Evolutionary conservation across 64 coral and sea anemone species (phyloP).

Genomic region (Actinia equina): DNA sequence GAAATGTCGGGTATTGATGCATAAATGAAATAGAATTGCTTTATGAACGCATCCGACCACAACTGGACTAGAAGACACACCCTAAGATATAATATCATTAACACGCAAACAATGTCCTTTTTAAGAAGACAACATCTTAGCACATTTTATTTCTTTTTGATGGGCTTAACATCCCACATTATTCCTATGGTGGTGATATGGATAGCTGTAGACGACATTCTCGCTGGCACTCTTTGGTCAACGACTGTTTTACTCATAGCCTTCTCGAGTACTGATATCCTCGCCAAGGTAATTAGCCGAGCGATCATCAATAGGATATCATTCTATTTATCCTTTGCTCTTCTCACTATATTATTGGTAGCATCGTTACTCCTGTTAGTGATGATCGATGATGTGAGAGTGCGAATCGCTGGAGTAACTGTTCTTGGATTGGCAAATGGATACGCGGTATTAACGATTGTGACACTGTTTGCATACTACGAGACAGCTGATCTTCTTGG

Average conservation of each 20-base stretch:
- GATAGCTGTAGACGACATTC: not conserved
- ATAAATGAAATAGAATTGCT: too few species aligned
- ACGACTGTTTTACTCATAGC: too few species aligned
- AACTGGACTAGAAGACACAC: too few species aligned
- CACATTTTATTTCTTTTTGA: not conserved
- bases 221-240: too few species aligned
- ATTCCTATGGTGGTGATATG: not conserved
- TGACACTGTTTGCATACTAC: not conserved
- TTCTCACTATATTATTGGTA: not conserved
- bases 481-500: too few species aligned
- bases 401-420: not conserved
- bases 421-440: not conserved
- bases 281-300: not conserved
- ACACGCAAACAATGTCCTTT: too few species aligned
- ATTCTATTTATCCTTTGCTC: not conserved
- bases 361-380: not conserved
- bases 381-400: not conserved
- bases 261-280: not conserved
- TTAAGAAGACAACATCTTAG: not conserved
- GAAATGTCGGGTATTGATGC: too few species aligned
- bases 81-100: too few species aligned
- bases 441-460: not conserved
- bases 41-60: too few species aligned
- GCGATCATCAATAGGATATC: not conserved
- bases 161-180: not conserved